A percentile compares a stretch with the other conserved stretches of the same genome.
Conservation (phyloP, 2,888 invertebrate species). For the Microplitis manilae region DNA sequence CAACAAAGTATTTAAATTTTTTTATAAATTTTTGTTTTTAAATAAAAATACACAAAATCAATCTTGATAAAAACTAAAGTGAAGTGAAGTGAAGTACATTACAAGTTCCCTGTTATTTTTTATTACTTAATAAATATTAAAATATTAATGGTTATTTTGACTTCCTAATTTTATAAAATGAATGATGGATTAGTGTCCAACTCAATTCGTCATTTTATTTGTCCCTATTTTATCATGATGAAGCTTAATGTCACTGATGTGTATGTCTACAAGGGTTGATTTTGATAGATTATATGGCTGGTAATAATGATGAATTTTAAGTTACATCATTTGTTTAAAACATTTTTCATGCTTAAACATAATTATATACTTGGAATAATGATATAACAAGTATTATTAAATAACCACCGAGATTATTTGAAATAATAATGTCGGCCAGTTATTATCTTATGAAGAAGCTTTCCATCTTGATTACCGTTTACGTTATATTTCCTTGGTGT, state of each 20-base stretch:
- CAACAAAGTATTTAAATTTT: constrained; percentile 11
- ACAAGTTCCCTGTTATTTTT: neutral
- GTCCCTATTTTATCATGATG: constrained; percentile 28
- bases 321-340: neutral
- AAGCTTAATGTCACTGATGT: constrained; percentile 2
- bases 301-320: constrained; percentile 53
- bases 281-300: constrained; percentile 60
- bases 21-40: too few relatives aligned
- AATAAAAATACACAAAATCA: too few relatives aligned
- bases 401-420: neutral
- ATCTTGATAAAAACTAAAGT: too few relatives aligned
- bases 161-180: constrained; percentile 30
- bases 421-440: neutral
- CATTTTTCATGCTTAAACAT: neutral
- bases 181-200: constrained; percentile 39
- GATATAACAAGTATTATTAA: neutral
- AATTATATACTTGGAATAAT: neutral
- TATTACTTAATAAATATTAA: neutral
- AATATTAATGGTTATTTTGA: constrained; percentile 12
- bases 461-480: constrained; percentile 7
- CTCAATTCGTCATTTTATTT: constrained; percentile 34
- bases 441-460: constrained; percentile 13
- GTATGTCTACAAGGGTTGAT: constrained; percentile 53
- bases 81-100: neutral
- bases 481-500: neutral